phyloP scores from a whole-genome alignment of 2,113 vertebrate species.

The Cochlearius cochlearius region DNA sequence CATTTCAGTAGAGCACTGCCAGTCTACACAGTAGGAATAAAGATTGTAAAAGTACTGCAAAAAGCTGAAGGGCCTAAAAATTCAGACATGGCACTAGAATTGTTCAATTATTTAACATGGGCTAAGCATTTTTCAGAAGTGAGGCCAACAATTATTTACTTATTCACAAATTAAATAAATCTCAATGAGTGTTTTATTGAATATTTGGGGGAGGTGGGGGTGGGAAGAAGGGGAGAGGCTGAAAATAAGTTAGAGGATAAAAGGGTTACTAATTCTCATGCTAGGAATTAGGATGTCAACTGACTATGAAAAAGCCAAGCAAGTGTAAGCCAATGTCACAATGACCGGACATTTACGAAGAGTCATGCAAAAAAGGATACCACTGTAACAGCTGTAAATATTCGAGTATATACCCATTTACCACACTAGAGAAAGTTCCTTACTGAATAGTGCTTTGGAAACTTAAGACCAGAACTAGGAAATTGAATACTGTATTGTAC shows the following conservation, averaged over 20 bases:
- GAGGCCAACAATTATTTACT: conserved; percentile 61
- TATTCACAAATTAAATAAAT: conserved; percentile 37
- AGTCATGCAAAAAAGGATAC: conserved; percentile 86
- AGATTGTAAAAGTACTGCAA: conserved; percentile 60
- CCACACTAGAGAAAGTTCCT: conserved; percentile 5
- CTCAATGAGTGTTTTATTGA: conserved; percentile 26
- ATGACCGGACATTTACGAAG: conserved; percentile 82
- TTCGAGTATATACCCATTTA: conserved; percentile 96
- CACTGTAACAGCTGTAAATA: conserved; percentile 91
- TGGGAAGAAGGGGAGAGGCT: conserved; percentile 2
- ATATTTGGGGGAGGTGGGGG: background rate
- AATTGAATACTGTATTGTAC: background rate
- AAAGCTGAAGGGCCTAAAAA: conserved; percentile 66
- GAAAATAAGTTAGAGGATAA: conserved; percentile 73
- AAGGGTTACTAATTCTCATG: conserved; percentile 79
- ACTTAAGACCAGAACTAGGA: background rate
- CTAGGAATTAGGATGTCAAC: conserved; percentile 76
- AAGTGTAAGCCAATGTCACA: conserved; percentile 89
- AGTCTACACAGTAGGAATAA: conserved; percentile 66
- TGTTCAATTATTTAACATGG: conserved; percentile 18
- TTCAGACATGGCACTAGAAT: conserved; percentile 58
- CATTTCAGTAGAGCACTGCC: conserved; percentile 78
- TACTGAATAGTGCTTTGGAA: background rate
- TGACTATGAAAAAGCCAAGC: conserved; percentile 92
- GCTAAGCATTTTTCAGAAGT: conserved; percentile 10